Conservation (phyloP, 2,797 vertebrate genomes). For the Dryobates pubescens region DNA sequence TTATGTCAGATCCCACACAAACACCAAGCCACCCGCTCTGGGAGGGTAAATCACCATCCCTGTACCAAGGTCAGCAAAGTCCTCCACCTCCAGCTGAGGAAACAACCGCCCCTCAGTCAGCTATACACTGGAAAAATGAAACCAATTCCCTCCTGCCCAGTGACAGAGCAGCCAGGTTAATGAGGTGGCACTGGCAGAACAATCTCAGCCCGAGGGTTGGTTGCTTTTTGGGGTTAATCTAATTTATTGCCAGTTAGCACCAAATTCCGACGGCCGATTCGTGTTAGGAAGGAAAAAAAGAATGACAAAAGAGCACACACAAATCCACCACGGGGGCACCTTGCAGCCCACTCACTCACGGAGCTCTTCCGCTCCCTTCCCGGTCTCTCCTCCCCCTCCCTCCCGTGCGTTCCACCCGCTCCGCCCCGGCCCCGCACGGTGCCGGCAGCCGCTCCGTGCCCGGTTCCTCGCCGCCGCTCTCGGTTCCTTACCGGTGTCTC, state of each 20-base stretch:
- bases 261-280: neutral
- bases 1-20: neutral
- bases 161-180: neutral
- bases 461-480: no score
- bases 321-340: neutral
- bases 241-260: neutral
- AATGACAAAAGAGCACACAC: no score
- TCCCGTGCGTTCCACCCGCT: fast-evolving
- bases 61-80: fast-evolving
- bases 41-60: fast-evolving
- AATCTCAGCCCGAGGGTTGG: neutral
- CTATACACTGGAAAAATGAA: neutral
- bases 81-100: neutral
- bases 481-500: neutral
- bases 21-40: neutral
- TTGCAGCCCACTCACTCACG: neutral
- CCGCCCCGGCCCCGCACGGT: no score
- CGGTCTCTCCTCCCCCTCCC: fast-evolving
- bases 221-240: neutral
- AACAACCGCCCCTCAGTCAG: neutral
- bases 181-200: neutral
- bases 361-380: neutral
- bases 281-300: neutral
- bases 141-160: neutral
- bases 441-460: no score